phyloP scores from a whole-genome alignment of 1,140 invertebrate species.

The Tetranychus urticae region DNA sequence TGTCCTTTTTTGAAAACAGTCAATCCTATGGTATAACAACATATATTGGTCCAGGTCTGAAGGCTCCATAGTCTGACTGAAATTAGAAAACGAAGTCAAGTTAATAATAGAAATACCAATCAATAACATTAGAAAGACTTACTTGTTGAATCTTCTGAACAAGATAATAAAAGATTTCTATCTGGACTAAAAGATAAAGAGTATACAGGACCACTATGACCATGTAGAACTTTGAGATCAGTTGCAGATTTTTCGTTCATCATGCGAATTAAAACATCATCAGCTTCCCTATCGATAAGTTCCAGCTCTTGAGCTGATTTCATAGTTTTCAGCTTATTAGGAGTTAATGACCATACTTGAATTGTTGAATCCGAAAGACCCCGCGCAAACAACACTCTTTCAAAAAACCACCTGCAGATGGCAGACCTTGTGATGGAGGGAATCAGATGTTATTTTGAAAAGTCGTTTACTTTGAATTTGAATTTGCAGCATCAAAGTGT shows the following conservation, averaged over 20 bases:
- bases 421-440: no score
- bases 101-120: no score
- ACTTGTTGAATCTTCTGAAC: slow-evolving; percentile 78
- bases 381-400: no score
- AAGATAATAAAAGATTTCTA: slow-evolving; percentile 59
- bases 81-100: no score
- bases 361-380: slow-evolving; percentile 72
- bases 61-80: slow-evolving; percentile 17
- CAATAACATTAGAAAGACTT: no score
- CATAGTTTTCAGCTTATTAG: slow-evolving; percentile 59
- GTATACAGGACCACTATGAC: slow-evolving; percentile 77
- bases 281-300: slow-evolving; percentile 73
- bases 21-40: neutral
- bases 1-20: neutral
- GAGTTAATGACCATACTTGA: slow-evolving; percentile 66
- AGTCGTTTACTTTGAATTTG: no score
- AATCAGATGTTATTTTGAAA: no score
- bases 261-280: slow-evolving; percentile 77
- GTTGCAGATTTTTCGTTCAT: slow-evolving; percentile 75
- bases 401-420: no score
- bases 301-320: slow-evolving; percentile 60
- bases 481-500: no score
- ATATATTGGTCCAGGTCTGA: no score
- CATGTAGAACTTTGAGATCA: slow-evolving; percentile 44
- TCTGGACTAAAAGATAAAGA: slow-evolving; percentile 67